Percentiles rank a stretch among this genome's conserved stretches.
Conservation (phyloP, 2,888 invertebrate species). For the Anthrax anthrax region DNA sequence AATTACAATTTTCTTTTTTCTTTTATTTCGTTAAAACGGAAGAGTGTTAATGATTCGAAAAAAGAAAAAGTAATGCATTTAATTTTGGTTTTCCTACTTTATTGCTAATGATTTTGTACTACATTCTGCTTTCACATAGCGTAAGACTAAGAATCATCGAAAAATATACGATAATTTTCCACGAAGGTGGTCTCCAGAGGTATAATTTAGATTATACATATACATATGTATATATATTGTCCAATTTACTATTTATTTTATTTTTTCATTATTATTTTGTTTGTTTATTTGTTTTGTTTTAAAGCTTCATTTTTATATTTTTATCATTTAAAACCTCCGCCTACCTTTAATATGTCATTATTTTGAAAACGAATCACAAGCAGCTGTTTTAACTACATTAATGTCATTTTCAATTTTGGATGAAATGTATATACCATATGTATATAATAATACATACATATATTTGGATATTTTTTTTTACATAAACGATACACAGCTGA, state of each 20-base stretch:
- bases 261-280: neutral
- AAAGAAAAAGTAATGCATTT: neutral
- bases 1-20: too few species aligned
- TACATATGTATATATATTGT: too few species aligned
- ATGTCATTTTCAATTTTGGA: neutral
- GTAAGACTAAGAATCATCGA: too few species aligned
- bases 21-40: too few species aligned
- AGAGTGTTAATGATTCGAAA: too few species aligned
- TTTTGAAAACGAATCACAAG: neutral
- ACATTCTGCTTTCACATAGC: too few species aligned
- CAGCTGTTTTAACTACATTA: neutral
- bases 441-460: neutral
- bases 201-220: neutral
- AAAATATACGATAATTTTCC: neutral
- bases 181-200: neutral
- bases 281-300: too few species aligned
- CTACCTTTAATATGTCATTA: neutral
- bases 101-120: neutral
- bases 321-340: neutral
- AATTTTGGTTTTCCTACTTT: neutral
- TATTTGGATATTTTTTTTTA: too few species aligned
- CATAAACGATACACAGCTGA: too few species aligned
- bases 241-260: neutral
- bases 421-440: neutral
- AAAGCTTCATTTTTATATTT: neutral